These are phyloP conservation scores for Stegodyphus mimosarum DNA, from an alignment of 1,140 invertebrate genomes.

Conservation along the genomic window DNA sequence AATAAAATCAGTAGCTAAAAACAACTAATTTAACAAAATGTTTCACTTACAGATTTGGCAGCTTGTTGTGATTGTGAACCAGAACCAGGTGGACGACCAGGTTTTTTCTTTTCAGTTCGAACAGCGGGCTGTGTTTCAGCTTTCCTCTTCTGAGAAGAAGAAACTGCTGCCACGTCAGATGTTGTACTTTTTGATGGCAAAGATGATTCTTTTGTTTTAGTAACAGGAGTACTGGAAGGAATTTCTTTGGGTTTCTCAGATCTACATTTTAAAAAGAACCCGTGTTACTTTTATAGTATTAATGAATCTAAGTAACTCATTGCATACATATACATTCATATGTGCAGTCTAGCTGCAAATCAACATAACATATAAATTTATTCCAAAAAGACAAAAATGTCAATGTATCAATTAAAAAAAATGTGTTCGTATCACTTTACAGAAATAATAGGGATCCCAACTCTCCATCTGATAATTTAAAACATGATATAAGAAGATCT, in stretches of 20 bases:
- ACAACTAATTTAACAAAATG: no score
- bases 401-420: no score
- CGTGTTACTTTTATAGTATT: no score
- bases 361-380: no score
- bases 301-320: no score
- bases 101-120: constrained; percentile 62
- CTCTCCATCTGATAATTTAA: no score
- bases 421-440: no score
- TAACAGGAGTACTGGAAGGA: background rate
- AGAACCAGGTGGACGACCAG: constrained; percentile 64
- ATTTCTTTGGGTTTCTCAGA: constrained; percentile 17
- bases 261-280: background rate
- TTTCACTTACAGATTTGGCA: constrained; percentile 15
- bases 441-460: no score
- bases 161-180: background rate
- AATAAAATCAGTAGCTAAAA: no score
- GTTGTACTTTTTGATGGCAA: constrained; percentile 13
- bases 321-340: no score
- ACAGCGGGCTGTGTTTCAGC: constrained; percentile 36
- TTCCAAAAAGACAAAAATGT: background rate
- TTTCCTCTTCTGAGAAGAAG: constrained; percentile 60
- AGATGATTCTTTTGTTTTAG: constrained; percentile 39
- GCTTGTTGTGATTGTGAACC: constrained; percentile 41
- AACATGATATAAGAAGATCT: no score
- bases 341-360: no score